phyloP scores from a whole-genome alignment of 1,140 invertebrate genomes.

The Saccostrea echinata region DNA sequence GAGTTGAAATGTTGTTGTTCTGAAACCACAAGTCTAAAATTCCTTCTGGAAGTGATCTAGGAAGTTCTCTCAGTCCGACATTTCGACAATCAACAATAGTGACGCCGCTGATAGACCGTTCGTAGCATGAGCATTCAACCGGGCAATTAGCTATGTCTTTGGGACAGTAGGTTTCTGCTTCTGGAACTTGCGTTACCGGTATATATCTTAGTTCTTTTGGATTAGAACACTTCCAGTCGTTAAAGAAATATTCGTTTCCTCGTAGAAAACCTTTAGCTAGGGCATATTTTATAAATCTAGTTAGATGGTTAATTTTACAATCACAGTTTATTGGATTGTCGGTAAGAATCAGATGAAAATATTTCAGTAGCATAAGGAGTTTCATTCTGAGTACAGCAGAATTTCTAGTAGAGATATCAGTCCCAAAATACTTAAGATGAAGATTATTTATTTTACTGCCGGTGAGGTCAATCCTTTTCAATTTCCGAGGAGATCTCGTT shows the following conservation, averaged over 20 bases:
- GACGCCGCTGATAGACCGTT: slow-evolving; percentile 54
- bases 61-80: slow-evolving; percentile 48
- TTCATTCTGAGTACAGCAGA: slow-evolving; percentile 32
- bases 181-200: slow-evolving; percentile 50
- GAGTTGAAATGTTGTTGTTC: slow-evolving; percentile 61
- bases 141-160: slow-evolving; percentile 57
- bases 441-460: slow-evolving; percentile 55
- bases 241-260: slow-evolving; percentile 64
- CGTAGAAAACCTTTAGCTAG: slow-evolving; percentile 37
- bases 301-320: slow-evolving; percentile 65
- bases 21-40: slow-evolving; percentile 66
- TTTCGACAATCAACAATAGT: slow-evolving; percentile 68
- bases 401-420: not conserved
- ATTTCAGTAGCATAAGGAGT: slow-evolving; percentile 51
- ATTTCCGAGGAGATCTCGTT: slow-evolving; percentile 10
- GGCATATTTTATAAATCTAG: slow-evolving; percentile 52
- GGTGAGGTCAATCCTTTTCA: slow-evolving; percentile 59
- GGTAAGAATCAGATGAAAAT: slow-evolving; percentile 63
- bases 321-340: slow-evolving; percentile 63
- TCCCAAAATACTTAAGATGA: slow-evolving; percentile 17
- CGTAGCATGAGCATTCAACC: slow-evolving; percentile 60
- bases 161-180: slow-evolving; percentile 66
- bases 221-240: slow-evolving; percentile 62
- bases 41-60: slow-evolving; percentile 54
- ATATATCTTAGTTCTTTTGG: slow-evolving; percentile 60